Evolutionary conservation across 2,113 vertebrate genomes (phyloP).

Genomic region (Lagopus muta): DNA sequence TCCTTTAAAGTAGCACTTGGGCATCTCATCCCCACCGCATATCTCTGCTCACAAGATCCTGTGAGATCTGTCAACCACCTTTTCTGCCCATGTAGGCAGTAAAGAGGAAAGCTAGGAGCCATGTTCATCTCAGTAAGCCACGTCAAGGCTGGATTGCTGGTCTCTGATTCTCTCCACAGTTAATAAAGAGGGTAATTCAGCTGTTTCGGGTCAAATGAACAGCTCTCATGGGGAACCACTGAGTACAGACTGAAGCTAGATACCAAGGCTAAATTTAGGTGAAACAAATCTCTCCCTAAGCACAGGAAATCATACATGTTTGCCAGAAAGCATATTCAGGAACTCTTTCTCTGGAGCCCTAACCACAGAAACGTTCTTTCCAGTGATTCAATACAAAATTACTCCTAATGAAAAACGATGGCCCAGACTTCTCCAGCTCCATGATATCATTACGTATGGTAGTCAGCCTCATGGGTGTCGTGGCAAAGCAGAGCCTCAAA

Average conservation of each 20-base stretch:
- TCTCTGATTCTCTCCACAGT: background rate
- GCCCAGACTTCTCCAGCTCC: background rate
- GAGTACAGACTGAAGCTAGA: background rate
- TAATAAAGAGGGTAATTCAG: slow-evolving; percentile 32
- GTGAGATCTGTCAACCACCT: background rate
- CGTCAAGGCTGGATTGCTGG: background rate
- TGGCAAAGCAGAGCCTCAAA: background rate
- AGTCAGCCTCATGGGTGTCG: background rate
- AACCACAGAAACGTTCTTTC: slow-evolving; percentile 32
- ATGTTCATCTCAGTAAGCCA: background rate
- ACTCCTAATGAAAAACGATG: background rate
- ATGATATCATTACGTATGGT: background rate
- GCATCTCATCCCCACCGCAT: too few species aligned
- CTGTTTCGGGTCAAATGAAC: slow-evolving; percentile 18
- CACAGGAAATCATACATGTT: background rate
- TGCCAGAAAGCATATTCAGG: slow-evolving; percentile 12
- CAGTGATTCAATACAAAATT: background rate
- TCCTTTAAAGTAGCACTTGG: background rate
- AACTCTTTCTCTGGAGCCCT: background rate
- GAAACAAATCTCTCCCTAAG: slow-evolving; percentile 43
- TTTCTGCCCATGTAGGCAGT: fast-evolving
- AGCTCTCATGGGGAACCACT: background rate
- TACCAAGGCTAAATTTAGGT: slow-evolving; percentile 31
- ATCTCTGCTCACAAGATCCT: background rate
- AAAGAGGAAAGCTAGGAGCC: background rate